Conservation (phyloP, 2,888 invertebrate species). For the Drosophila prostipennis region DNA sequence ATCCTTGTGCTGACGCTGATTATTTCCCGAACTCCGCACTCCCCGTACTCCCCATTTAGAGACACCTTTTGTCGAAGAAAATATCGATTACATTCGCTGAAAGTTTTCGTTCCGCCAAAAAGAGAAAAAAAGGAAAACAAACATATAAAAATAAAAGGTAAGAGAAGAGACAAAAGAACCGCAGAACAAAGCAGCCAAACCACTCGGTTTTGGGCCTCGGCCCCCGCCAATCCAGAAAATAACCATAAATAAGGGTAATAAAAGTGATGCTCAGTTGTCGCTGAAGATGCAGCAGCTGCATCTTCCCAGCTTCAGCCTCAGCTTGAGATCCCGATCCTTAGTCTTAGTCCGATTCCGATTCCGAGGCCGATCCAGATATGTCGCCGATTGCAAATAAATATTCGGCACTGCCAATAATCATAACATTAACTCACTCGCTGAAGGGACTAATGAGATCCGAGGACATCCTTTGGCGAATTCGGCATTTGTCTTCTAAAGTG, state of each 20-base stretch:
- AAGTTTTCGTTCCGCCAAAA: slow-evolving; percentile 55
- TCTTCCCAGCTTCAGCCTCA: slow-evolving; percentile 30
- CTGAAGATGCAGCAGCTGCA: slow-evolving; percentile 23
- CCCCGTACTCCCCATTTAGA: neutral
- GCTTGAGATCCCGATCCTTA: slow-evolving; percentile 21
- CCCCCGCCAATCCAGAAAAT: slow-evolving; percentile 40
- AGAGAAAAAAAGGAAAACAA: neutral
- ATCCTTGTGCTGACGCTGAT: slow-evolving; percentile 45
- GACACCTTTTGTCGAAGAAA: slow-evolving; percentile 52
- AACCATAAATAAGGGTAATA: slow-evolving; percentile 78
- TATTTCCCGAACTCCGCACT: slow-evolving; percentile 12
- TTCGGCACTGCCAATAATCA: slow-evolving; percentile 62
- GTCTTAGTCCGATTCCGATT: neutral
- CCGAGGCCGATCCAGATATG: slow-evolving; percentile 31
- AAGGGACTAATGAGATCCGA: slow-evolving; percentile 19
- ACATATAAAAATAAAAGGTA: neutral
- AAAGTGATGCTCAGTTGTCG: slow-evolving; percentile 77
- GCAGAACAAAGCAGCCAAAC: slow-evolving; percentile 26
- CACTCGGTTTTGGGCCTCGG: neutral
- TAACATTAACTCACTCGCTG: slow-evolving; percentile 66
- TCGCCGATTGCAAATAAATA: slow-evolving; percentile 60
- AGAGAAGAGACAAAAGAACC: slow-evolving; percentile 8
- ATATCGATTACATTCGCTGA: slow-evolving; percentile 76
- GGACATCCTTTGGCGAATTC: neutral
- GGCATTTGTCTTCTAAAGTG: neutral